These are phyloP conservation scores for Typhlomys cinereus DNA, from an alignment of 2,113 vertebrate species.

Conservation along the genomic window DNA sequence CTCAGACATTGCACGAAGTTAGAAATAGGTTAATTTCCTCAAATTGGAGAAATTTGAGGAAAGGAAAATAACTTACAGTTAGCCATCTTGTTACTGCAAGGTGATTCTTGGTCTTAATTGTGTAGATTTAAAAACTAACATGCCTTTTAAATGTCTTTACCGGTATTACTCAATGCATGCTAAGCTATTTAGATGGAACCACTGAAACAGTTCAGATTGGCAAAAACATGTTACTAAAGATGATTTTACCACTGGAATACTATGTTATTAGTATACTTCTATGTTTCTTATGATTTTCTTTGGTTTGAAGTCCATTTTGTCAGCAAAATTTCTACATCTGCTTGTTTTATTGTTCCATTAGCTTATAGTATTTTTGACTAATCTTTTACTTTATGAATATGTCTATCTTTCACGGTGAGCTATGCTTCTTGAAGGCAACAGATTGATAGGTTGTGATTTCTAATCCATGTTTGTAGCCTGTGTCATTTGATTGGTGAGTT, in stretches of 20 bases:
- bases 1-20: slow-evolving; percentile 56
- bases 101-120: slow-evolving; percentile 59
- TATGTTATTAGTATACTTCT: no score
- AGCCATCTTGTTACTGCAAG: slow-evolving; percentile 50
- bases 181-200: slow-evolving; percentile 26
- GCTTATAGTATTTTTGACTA: no score
- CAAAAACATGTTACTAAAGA: slow-evolving; percentile 9
- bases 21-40: slow-evolving; percentile 50
- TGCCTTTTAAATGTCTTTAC: slow-evolving; percentile 55
- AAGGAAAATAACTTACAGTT: slow-evolving; percentile 69
- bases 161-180: not conserved
- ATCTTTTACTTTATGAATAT: no score
- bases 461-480: no score
- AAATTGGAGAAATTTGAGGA: slow-evolving; percentile 49
- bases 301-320: no score
- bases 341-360: no score
- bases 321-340: no score
- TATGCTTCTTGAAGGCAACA: no score
- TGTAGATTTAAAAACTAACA: slow-evolving; percentile 36
- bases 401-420: no score
- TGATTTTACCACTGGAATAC: not conserved
- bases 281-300: no score
- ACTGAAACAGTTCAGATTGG: not conserved
- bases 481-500: no score
- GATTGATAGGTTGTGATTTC: no score